Evolutionary conservation across 2,113 vertebrate species (phyloP), one percentile per base, ranked within the genome.

Genomic region (Sceloporus tristichus): DNA sequence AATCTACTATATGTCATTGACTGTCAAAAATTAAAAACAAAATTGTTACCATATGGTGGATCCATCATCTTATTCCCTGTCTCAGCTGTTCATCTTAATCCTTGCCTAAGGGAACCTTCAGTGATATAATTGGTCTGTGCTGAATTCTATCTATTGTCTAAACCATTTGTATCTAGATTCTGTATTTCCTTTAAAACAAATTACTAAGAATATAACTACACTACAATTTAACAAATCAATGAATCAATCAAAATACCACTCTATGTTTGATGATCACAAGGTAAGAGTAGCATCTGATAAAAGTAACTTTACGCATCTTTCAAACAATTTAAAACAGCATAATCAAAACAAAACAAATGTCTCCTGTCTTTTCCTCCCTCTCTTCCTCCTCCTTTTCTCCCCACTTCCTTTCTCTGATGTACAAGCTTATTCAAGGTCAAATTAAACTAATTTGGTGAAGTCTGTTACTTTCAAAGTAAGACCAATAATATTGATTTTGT

Each of bases 401-500:
- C 96, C 94, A 54, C 11, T 66, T 34, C n/a, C 79, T 38, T 21
- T 70, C 42, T 68, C 75, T 56, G 53, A n/a, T 40, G 27, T 86
- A 87, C 93, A 94, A 94, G 94, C 94, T 95, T 95, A 95, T 89
- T 96, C 96, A 94, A 97, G 96, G 96, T 97, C 95, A 96, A 95
- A 97, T 95, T 94, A 95, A 95, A 95, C 84, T 92, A 90, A 97
- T 95, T 96, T 87, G 92, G 87, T 94, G 94, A 93, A 94, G 70
- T 93, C 93, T 93, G 92, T 93, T 95, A 94, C 92, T 93, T 87
- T 40, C 89, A 95, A 94, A 91, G 93, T 90, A 95, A 96, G 82
- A 88, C 94, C 94, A 92, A 96, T 96, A 95, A 91, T 95, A 97
- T 97, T 96, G 97, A 98, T 97, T 97, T 94, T 95, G 95, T 97